phyloP scores from a whole-genome alignment of 2,113 vertebrate genomes.

The Leptodactylus fuscus region DNA sequence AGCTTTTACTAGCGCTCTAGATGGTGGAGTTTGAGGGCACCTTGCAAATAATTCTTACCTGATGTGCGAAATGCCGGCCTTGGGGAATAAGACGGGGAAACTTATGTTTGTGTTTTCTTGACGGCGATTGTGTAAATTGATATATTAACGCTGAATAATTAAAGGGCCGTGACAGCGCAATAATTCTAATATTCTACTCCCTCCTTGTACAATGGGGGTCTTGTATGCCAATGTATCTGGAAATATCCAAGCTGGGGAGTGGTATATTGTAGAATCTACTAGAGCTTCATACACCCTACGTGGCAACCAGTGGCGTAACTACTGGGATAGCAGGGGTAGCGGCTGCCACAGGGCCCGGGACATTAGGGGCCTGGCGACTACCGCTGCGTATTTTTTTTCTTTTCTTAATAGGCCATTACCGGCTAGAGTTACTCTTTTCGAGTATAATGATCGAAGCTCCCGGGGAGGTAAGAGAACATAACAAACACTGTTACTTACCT shows the following conservation, averaged over 20 bases:
- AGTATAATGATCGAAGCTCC: too few species aligned
- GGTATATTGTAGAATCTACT: not conserved
- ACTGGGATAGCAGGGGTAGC: too few species aligned
- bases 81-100: not conserved
- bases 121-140: not conserved
- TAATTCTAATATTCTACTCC: not conserved
- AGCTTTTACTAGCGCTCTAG: not conserved
- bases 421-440: too few species aligned
- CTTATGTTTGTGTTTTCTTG: not conserved
- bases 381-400: too few species aligned
- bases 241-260: not conserved
- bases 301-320: too few species aligned
- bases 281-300: too few species aligned
- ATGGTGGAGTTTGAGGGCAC: conserved; percentile 52
- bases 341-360: too few species aligned
- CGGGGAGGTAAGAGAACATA: too few species aligned
- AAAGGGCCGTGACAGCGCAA: not conserved
- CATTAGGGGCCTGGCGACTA: too few species aligned
- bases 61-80: conserved; percentile 51
- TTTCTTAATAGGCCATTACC: too few species aligned
- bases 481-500: too few species aligned
- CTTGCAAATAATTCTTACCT: conserved; percentile 50
- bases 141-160: not conserved
- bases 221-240: not conserved
- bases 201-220: not conserved